Percentiles rank a stretch among this genome's conserved stretches.
Conservation (phyloP, 1,140 invertebrate species). For the Magallana gigas region DNA sequence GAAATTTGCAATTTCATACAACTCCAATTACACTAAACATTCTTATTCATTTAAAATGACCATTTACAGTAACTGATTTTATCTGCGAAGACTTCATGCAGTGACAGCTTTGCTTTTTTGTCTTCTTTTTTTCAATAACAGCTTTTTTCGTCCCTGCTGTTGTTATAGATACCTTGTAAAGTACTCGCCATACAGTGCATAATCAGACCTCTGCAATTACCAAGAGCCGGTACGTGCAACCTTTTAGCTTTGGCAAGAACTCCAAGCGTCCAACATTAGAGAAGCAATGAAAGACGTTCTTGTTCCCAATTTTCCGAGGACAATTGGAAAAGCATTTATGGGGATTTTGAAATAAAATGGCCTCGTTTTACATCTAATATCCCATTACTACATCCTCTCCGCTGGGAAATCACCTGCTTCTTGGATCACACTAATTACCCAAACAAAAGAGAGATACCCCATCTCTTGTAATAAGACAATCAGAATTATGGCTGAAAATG, state of each 20-base stretch:
- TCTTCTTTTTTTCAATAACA: neutral
- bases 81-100: no score
- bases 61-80: neutral
- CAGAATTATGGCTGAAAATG: neutral
- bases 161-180: neutral
- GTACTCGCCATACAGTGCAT: neutral
- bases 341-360: slow-evolving; percentile 12
- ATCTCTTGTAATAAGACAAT: neutral
- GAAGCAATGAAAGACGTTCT: neutral
- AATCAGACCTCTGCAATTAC: neutral
- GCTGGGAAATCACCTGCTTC: slow-evolving; percentile 20
- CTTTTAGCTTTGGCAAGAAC: neutral
- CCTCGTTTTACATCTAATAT: slow-evolving; percentile 26
- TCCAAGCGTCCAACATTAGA: neutral
- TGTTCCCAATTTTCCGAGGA: neutral
- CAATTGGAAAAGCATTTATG: slow-evolving; percentile 20
- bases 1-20: neutral
- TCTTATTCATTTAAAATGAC: neutral
- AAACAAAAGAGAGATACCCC: neutral
- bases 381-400: slow-evolving; percentile 9
- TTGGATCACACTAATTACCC: slow-evolving; percentile 11
- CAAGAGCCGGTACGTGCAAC: neutral
- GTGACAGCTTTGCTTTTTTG: no score
- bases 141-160: neutral
- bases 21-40: neutral